phyloP scores from a whole-genome alignment of 2,113 vertebrate species.

The Podarcis cretensis region DNA sequence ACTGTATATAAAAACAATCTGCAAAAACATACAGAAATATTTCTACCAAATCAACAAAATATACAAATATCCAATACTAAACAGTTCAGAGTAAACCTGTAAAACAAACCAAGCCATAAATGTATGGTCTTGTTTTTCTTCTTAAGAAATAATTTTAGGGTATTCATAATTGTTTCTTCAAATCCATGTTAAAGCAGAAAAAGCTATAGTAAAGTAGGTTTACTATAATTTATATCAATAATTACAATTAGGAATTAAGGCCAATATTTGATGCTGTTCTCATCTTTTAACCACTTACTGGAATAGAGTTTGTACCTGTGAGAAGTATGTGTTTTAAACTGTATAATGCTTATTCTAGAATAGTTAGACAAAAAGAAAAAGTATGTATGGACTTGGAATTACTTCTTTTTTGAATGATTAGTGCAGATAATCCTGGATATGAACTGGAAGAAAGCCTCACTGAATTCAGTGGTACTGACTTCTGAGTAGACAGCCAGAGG shows the following conservation, averaged over 20 bases:
- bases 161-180: conserved; percentile 73
- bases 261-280: conserved; percentile 66
- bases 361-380: conserved; percentile 62
- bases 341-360: conserved; percentile 61
- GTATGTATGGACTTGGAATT: conserved; percentile 70
- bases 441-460: background rate
- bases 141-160: conserved; percentile 76
- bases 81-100: conserved; percentile 63
- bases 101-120: conserved; percentile 71
- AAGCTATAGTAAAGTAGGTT: conserved; percentile 76
- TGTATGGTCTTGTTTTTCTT: conserved; percentile 69
- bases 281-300: conserved; percentile 66
- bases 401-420: conserved; percentile 67
- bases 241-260: conserved; percentile 67
- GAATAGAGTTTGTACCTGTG: conserved; percentile 59
- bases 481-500: background rate
- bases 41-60: conserved; percentile 51
- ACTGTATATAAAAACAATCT: background rate
- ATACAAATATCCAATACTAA: conserved; percentile 61
- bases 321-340: conserved; percentile 67
- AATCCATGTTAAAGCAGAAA: conserved; percentile 73
- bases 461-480: background rate
- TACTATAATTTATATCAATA: conserved; percentile 70
- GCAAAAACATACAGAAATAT: conserved; percentile 37
- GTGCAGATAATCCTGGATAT: background rate